These are phyloP conservation scores for Rhinoraja longicauda DNA, from an alignment of 2,797 vertebrate genomes.

Conservation along the genomic window DNA sequence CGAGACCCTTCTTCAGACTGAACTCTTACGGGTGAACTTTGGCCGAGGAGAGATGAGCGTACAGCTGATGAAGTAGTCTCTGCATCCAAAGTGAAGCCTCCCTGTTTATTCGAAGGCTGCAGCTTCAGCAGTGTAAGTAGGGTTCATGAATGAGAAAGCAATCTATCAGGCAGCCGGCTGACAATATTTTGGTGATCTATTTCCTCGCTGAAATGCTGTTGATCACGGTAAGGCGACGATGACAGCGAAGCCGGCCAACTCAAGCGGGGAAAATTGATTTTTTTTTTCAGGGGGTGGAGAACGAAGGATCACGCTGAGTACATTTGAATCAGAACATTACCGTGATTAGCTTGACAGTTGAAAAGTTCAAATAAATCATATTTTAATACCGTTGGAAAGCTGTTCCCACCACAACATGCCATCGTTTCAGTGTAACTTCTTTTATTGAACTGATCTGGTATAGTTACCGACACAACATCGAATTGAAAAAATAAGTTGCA, in stretches of 20 bases:
- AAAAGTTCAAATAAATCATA: neutral
- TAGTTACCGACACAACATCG: neutral
- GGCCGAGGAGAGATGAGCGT: neutral
- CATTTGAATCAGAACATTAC: neutral
- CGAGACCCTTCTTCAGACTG: too few species aligned
- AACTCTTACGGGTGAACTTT: neutral
- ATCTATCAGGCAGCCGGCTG: neutral
- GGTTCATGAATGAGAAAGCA: neutral
- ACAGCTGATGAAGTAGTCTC: neutral
- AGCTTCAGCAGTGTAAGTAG: neutral
- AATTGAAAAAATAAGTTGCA: neutral
- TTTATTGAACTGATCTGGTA: neutral
- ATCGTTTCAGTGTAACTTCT: neutral
- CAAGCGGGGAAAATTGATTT: slow-evolving; percentile 7
- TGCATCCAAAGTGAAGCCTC: neutral
- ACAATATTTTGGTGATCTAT: neutral
- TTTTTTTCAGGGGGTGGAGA: neutral
- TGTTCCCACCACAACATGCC: neutral
- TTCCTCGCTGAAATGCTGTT: neutral
- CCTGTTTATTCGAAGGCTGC: neutral
- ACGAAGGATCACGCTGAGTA: neutral
- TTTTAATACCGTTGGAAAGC: neutral
- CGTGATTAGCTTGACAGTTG: neutral
- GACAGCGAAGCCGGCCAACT: neutral
- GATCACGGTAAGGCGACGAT: neutral